Evolutionary conservation across 2,888 invertebrate species (phyloP).

Genomic region (Drosophila phalerata): DNA sequence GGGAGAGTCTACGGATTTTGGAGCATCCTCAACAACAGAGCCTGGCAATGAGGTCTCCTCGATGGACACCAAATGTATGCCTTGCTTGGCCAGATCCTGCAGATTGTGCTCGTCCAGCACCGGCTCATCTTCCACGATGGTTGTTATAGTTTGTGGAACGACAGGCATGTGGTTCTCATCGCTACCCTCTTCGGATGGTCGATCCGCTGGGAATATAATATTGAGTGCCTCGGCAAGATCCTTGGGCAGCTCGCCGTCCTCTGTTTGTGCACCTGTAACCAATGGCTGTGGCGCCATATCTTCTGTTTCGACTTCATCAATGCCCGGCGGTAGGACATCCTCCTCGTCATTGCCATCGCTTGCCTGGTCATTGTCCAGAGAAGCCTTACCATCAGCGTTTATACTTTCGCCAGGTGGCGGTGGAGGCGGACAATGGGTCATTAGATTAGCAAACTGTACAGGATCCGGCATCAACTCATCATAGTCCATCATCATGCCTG

Average conservation of each 20-base stretch:
- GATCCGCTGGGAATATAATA: slow-evolving; percentile 88
- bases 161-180: slow-evolving; percentile 38
- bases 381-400: slow-evolving; percentile 22
- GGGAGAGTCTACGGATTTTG: slow-evolving; percentile 31
- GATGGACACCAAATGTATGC: slow-evolving; percentile 83
- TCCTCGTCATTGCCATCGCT: slow-evolving; percentile 73
- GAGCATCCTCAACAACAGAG: slow-evolving; percentile 22
- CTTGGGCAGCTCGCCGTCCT: slow-evolving; percentile 87
- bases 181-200: slow-evolving; percentile 68
- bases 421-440: slow-evolving; percentile 85
- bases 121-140: slow-evolving; percentile 66
- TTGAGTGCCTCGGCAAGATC: slow-evolving; percentile 88
- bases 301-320: slow-evolving; percentile 85
- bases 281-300: slow-evolving; percentile 86
- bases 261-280: slow-evolving; percentile 84
- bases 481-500: slow-evolving; percentile 84
- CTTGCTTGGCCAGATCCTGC: slow-evolving; percentile 83
- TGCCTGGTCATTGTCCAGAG: slow-evolving; percentile 20
- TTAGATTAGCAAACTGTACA: slow-evolving; percentile 84
- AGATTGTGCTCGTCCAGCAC: slow-evolving; percentile 78
- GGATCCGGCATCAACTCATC: slow-evolving; percentile 86
- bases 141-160: slow-evolving; percentile 74
- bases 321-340: slow-evolving; percentile 85
- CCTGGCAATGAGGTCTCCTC: slow-evolving; percentile 76
- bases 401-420: slow-evolving; percentile 77